A percentile compares a stretch with the other conserved stretches of the same genome.
Conservation (phyloP, 2,797 vertebrate genomes). For the Siniperca undulata region DNA sequence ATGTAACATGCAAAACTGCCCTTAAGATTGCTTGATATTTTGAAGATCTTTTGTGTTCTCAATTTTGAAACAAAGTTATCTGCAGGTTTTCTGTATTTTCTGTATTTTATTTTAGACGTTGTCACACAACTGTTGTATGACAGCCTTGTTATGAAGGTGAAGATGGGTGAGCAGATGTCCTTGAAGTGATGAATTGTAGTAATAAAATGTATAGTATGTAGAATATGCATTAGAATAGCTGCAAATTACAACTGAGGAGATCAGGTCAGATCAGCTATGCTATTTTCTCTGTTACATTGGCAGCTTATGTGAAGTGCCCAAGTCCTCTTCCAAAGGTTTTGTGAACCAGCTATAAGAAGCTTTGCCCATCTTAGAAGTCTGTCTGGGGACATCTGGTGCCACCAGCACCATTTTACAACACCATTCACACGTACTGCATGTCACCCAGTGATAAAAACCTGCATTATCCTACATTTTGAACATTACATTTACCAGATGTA, state of each 20-base stretch:
- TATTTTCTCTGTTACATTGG: slow-evolving; percentile 59
- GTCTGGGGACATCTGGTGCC: slow-evolving; percentile 67
- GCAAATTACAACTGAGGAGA: slow-evolving; percentile 7
- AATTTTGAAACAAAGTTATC: not conserved
- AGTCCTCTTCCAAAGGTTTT: slow-evolving; percentile 55
- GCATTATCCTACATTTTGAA: not conserved
- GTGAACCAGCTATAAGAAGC: slow-evolving; percentile 65
- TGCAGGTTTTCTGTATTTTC: not conserved
- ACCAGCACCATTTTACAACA: slow-evolving; percentile 17
- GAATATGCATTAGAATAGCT: slow-evolving; percentile 2
- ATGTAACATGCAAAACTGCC: not conserved
- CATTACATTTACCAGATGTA: not conserved
- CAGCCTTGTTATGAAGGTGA: not conserved
- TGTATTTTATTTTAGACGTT: not conserved
- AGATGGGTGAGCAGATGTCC: not conserved
- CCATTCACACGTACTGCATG: slow-evolving; percentile 1
- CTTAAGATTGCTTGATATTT: not conserved
- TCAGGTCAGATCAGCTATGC: slow-evolving; percentile 26
- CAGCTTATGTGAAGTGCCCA: slow-evolving; percentile 61
- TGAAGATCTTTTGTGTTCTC: not conserved
- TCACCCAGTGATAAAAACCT: not conserved
- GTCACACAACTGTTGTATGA: not conserved
- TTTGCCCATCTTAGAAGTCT: slow-evolving; percentile 42
- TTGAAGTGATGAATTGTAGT: not conserved
- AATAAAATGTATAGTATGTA: not conserved